Evolutionary conservation across 2,888 invertebrate species (phyloP).

Genomic region (Drosophila leonis): DNA sequence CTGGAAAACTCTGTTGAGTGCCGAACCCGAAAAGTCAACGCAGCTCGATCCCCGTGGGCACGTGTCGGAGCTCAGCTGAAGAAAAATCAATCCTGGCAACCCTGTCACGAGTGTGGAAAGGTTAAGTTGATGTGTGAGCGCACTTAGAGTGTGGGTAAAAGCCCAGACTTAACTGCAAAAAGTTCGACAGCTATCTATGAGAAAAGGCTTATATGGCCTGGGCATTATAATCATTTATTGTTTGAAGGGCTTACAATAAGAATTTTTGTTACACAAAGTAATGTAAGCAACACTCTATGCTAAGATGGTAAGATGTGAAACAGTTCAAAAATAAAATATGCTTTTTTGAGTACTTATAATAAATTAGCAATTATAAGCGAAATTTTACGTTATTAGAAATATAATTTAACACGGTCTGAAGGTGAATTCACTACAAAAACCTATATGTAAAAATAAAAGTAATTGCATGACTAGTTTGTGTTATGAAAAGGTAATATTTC

Average conservation of each 20-base stretch:
- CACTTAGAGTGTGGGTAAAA: slow-evolving; percentile 1
- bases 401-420: too few relatives aligned
- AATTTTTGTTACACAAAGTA: not conserved
- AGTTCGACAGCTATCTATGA: slow-evolving; percentile 10
- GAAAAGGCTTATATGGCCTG: slow-evolving; percentile 3
- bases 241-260: not conserved
- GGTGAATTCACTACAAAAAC: too few relatives aligned
- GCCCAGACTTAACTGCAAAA: slow-evolving; percentile 15
- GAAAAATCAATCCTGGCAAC: slow-evolving; percentile 21
- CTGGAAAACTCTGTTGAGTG: slow-evolving; percentile 56
- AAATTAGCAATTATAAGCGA: not conserved
- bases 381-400: too few relatives aligned
- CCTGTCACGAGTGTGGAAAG: slow-evolving; percentile 23
- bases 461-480: too few relatives aligned
- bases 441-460: too few relatives aligned
- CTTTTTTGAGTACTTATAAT: not conserved
- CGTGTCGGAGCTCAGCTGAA: slow-evolving; percentile 49
- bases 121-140: slow-evolving; percentile 11
- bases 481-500: too few relatives aligned
- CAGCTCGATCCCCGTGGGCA: slow-evolving; percentile 26
- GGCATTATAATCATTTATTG: not conserved
- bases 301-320: not conserved
- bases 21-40: slow-evolving; percentile 45
- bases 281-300: not conserved
- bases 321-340: not conserved